Base-by-base conservation (phyloP, 2,797 vertebrate species). In the Arctocebus calabarensis region DNA sequence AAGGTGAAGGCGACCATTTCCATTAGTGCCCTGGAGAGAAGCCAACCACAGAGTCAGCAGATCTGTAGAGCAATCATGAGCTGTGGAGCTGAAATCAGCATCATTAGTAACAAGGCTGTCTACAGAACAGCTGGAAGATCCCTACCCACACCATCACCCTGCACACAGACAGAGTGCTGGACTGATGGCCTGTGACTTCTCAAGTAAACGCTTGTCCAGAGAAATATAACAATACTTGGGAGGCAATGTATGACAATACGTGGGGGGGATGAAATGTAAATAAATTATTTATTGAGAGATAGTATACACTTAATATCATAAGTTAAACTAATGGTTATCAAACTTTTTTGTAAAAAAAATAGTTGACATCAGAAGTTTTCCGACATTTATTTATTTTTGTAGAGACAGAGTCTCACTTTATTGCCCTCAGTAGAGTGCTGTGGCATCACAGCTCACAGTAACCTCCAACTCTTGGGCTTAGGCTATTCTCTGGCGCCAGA, bases 281-380 rank as follows among this genome's bases (percentile, higher is more conserved):
- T 55, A 90, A 29, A 79, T 79, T 75, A 71, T 48, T 94, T 25
- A 16, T 25, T 85, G 32, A 93, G 66, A 94, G 94, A 84, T 52
- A 78, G 1, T 16, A 70, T 62, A 62, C 40, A 25, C 40, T 83
- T 71, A 68, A 43, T 52, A 10, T 12, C 19, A 85, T 66, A 43
- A 32, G 68, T 87, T 57, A 78, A 64, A 17, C 11, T 55, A 95
- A 71, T 29, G 19, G 19, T 57, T 84, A 48, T 78, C 68, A 74
- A 85, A 83, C 4, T 85, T 73, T 52, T 40, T 71, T 73, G 84
- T n/a, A 71, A 90, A 11, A 19, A 88, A 40, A 84, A 85, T 32
- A 48, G 32, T 27, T 25, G 22, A 7, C 16, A 74, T 61, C 17
- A 19, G 79, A 90, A 16, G n/a, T 64, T 88, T 68, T 92, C 71